Evolutionary conservation across 1,140 invertebrate genomes (phyloP).

Genomic region (Frieseomelitta varia): DNA sequence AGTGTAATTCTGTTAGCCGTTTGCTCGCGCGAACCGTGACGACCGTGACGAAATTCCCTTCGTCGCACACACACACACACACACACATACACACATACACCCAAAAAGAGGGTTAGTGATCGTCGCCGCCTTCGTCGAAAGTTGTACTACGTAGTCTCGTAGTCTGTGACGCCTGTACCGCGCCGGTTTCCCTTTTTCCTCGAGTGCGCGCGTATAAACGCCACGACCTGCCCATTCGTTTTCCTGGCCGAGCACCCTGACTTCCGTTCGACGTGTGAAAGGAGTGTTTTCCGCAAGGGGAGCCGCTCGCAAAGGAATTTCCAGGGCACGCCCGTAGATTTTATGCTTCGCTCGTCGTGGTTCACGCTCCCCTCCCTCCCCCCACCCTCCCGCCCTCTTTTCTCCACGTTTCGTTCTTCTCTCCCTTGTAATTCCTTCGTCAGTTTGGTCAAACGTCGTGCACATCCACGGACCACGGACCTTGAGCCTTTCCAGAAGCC

Average conservation of each 20-base stretch:
- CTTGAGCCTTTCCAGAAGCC: too few relatives aligned
- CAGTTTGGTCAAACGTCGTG: too few relatives aligned
- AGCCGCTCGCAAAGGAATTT: slow-evolving; percentile 24
- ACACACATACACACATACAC: too few relatives aligned
- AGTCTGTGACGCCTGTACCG: background rate
- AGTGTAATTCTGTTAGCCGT: slow-evolving; percentile 80
- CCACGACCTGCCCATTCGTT: slow-evolving; percentile 51
- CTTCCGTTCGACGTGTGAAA: slow-evolving; percentile 41
- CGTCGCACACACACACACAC: slow-evolving; percentile 16
- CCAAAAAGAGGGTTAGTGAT: too few relatives aligned
- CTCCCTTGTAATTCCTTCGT: background rate
- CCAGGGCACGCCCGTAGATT: slow-evolving; percentile 29
- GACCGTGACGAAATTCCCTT: slow-evolving; percentile 64
- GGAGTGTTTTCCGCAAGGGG: slow-evolving; percentile 42
- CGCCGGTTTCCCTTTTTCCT: slow-evolving; percentile 20
- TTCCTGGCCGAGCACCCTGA: slow-evolving; percentile 57
- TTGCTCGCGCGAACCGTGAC: slow-evolving; percentile 59
- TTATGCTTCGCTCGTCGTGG: slow-evolving; percentile 20
- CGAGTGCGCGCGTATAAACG: slow-evolving; percentile 25
- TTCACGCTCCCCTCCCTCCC: background rate
- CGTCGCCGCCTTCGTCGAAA: slow-evolving; percentile 14
- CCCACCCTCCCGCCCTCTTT: too few relatives aligned
- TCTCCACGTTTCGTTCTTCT: background rate
- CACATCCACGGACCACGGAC: too few relatives aligned
- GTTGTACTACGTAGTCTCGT: background rate